A percentile compares a stretch with the other conserved stretches of the same genome.
phyloP scores from a whole-genome alignment of 2,888 invertebrate genomes.

The Synanthedon formicaeformis region DNA sequence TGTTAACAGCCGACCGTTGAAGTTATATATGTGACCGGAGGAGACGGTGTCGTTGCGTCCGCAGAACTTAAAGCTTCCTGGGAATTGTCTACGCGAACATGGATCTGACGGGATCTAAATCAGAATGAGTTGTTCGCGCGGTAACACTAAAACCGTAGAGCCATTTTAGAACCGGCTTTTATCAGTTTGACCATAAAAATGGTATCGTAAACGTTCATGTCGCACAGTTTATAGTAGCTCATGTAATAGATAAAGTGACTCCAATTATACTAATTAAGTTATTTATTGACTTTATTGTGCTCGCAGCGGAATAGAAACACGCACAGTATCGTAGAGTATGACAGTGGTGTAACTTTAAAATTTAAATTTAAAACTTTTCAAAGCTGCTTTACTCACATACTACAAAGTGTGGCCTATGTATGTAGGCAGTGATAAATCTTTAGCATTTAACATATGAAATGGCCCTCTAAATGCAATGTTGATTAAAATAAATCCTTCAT shows the following conservation, averaged over 20 bases:
- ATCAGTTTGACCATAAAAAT: background rate
- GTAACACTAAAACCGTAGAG: background rate
- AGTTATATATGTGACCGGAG: slow-evolving; percentile 43
- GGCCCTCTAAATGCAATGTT: too few relatives aligned
- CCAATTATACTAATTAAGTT: slow-evolving; percentile 46
- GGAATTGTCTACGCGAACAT: slow-evolving; percentile 4
- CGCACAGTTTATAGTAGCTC: slow-evolving; percentile 14
- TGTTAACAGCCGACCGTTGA: slow-evolving; percentile 39
- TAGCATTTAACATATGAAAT: too few relatives aligned
- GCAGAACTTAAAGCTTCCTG: slow-evolving; percentile 31
- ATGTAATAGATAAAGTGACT: slow-evolving; percentile 28
- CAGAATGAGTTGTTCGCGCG: too few relatives aligned
- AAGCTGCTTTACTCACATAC: too few relatives aligned
- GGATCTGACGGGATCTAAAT: too few relatives aligned
- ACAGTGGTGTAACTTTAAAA: too few relatives aligned
- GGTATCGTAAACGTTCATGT: background rate
- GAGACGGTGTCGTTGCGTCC: slow-evolving; percentile 23
- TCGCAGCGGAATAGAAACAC: background rate
- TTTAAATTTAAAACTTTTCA: too few relatives aligned
- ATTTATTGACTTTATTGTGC: slow-evolving; percentile 21
- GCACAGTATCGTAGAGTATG: background rate
- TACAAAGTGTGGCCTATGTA: too few relatives aligned
- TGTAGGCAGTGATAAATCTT: too few relatives aligned
- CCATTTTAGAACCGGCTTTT: background rate
- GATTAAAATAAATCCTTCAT: too few relatives aligned